A percentile compares a stretch with the other conserved stretches of the same genome.
Conservation (phyloP, 2,113 vertebrate species). For the Microcebus tavaratra region DNA sequence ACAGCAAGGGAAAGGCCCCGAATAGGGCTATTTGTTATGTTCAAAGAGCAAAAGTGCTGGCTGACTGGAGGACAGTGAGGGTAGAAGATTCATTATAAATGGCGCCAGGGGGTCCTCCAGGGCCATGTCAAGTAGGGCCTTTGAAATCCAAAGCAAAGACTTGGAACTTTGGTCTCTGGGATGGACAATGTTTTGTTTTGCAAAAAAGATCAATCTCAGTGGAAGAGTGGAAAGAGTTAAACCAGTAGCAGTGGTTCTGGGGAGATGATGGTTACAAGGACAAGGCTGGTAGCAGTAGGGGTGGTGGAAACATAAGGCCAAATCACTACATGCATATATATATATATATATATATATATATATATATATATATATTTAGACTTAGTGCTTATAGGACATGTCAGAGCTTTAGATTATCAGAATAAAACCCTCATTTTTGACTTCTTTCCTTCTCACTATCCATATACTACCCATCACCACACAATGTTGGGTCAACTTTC, state of each 20-base stretch:
- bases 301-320: background rate
- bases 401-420: background rate
- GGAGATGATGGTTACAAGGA: background rate
- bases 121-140: background rate
- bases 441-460: background rate
- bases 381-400: background rate
- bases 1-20: background rate
- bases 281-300: fast-evolving
- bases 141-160: constrained; percentile 18
- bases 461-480: background rate
- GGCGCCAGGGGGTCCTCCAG: background rate
- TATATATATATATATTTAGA: background rate
- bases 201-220: background rate
- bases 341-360: too few species aligned
- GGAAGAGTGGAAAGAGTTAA: background rate
- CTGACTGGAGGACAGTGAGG: background rate
- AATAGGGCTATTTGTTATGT: background rate
- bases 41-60: background rate
- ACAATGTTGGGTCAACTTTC: background rate
- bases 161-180: background rate
- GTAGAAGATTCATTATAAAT: background rate
- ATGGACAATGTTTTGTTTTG: background rate
- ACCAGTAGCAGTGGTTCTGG: background rate
- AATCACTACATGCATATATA: too few species aligned
- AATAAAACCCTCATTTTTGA: background rate